A percentile compares a stretch with the other conserved stretches of the same genome.
These are phyloP conservation scores for Hylyphantes graminicola DNA, from an alignment of 1,140 invertebrate species.

Conservation along the genomic window DNA sequence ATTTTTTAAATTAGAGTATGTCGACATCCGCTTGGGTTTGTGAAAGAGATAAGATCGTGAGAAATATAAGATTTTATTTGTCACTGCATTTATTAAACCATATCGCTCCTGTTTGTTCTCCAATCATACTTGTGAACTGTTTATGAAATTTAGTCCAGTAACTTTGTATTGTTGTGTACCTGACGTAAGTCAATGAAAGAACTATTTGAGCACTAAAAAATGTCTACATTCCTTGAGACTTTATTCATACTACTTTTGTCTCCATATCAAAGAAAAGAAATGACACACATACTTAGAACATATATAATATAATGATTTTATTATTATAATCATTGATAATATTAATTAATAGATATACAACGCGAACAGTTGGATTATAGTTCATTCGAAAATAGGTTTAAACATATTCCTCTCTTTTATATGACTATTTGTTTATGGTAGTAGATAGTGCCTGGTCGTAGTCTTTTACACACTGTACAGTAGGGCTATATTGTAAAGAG, in stretches of 20 bases:
- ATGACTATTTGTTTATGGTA: conserved; percentile 57
- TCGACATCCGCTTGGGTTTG: conserved; percentile 6
- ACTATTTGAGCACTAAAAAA: conserved; percentile 55
- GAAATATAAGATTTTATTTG: conserved; percentile 52
- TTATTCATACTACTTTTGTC: conserved; percentile 59
- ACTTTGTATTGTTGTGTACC: conserved; percentile 57
- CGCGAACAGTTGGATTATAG: conserved; percentile 48
- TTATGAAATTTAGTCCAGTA: conserved; percentile 57
- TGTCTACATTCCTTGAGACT: conserved; percentile 48
- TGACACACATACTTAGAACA: conserved; percentile 41
- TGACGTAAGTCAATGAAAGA: conserved; percentile 44
- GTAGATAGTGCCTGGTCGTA: conserved; percentile 56
- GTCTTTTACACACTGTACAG: conserved; percentile 54
- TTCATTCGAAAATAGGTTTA: conserved; percentile 47
- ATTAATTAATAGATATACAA: no score
- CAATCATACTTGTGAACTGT: conserved; percentile 52
- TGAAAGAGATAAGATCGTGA: no score
- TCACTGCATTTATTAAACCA: conserved; percentile 59
- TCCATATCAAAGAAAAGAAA: no score
- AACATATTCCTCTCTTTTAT: conserved; percentile 58
- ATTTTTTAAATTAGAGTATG: conserved; percentile 49
- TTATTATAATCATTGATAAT: conserved; percentile 47
- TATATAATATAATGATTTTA: conserved; percentile 36
- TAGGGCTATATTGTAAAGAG: conserved; percentile 47
- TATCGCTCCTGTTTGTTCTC: conserved; percentile 55